Evolutionary conservation across 2,797 vertebrate species (phyloP), one percentile per base, ranked within the genome.

Genomic region (Taenioides sp.): DNA sequence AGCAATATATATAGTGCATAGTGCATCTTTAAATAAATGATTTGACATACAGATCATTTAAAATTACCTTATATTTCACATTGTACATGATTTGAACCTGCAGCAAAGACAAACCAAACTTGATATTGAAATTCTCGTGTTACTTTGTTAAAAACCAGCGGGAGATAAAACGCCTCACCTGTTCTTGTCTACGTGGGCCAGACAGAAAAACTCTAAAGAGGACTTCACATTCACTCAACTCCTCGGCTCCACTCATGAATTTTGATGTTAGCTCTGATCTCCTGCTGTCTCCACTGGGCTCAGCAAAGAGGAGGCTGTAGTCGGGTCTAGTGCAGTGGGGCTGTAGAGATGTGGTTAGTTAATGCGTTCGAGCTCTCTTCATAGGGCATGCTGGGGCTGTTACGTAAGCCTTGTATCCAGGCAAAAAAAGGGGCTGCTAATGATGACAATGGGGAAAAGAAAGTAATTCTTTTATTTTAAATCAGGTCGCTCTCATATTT

Each of bases 381-480:
- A 5, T 69, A 14, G 40, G 40, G 69, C 72, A 77, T 63, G 37
- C 78, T 71, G 73, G 71, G 52, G 69, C 67, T 64, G 72, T 87
- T 88, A 86, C 67, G 72, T 80, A 88, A 86, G 62, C 54, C 49
- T 71, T 74, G 75, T 87, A 84, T 82, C 80, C 76, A 79, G 81
- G 80, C 84, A 86, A 75, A 77, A 69, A 65, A 72, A 69, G 28
- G 37, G 22, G 12, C 34, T 66, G 65, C 77, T 70, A 71, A 70
- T 60, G 71, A 82, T 69, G 40, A 61, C 71, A 67, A 60, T 1
- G 43, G 71, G 25, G 49, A 50, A 54, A 54, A 66, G 43, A 66
- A 17, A 23, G 43, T 65, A 18, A 65, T 27, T 49, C 7, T 50
- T 47, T 47, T 47, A 14, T 3, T 47, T 16, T 47, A 47, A 66